phyloP scores from a whole-genome alignment of 2,113 vertebrate genomes.

The Dryoscopus gambensis region DNA sequence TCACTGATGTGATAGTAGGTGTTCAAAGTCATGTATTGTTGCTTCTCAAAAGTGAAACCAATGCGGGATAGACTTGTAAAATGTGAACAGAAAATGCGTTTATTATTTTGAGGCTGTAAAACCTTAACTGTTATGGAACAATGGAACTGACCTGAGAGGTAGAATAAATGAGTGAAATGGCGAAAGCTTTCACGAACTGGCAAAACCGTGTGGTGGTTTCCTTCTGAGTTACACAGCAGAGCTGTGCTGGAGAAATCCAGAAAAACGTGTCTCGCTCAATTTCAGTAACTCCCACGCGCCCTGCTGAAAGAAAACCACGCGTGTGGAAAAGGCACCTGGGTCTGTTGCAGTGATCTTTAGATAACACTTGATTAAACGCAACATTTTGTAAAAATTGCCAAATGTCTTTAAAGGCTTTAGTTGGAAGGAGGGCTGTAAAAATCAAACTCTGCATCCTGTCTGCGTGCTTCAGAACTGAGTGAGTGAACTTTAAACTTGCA shows the following conservation, averaged over 20 bases:
- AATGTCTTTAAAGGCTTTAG: neutral
- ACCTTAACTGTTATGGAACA: constrained; percentile 18
- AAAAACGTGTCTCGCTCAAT: neutral
- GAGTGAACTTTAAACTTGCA: neutral
- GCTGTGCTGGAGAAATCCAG: neutral
- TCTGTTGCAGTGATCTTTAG: neutral
- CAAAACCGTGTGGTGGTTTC: neutral
- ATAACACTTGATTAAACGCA: neutral
- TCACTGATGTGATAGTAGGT: constrained; percentile 40
- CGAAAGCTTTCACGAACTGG: constrained; percentile 18
- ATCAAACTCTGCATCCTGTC: neutral
- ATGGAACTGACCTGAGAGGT: constrained; percentile 43
- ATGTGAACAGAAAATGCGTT: constrained; percentile 21
- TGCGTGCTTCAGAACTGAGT: neutral
- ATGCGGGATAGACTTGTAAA: constrained; percentile 20
- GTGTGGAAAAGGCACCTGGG: neutral
- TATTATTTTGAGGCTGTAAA: constrained; percentile 54
- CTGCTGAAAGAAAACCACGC: neutral
- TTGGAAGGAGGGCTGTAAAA: neutral
- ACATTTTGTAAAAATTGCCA: neutral
- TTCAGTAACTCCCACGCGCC: neutral
- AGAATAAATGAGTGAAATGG: constrained; percentile 57
- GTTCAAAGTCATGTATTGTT: constrained; percentile 51
- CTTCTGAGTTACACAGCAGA: neutral
- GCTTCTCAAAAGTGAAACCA: constrained; percentile 37